phyloP scores from a whole-genome alignment of 2,113 vertebrate species.

The Phylloscopus trochiloides region DNA sequence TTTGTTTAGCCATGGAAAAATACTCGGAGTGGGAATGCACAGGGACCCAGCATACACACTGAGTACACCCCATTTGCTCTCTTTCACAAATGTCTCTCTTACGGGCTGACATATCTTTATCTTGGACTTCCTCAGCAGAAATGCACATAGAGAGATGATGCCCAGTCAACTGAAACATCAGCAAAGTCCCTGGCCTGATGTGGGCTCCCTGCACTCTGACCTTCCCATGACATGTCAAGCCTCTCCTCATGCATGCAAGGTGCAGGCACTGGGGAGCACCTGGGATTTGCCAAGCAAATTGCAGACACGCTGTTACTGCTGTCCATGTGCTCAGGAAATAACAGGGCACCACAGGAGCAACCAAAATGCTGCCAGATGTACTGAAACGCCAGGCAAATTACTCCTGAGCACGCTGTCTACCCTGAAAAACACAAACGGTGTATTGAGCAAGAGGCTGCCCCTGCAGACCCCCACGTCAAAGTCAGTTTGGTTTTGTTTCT shows the following conservation, averaged over 20 bases:
- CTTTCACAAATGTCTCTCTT: background rate
- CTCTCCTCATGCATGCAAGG: rapidly evolving
- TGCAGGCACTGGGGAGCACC: background rate
- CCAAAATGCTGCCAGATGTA: background rate
- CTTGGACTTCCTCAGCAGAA: background rate
- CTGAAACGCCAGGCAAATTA: background rate
- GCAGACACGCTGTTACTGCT: background rate
- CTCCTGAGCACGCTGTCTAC: background rate
- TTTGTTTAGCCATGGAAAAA: background rate
- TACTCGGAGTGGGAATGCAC: background rate
- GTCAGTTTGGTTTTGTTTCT: background rate
- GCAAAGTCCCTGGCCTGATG: background rate
- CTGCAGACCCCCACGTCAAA: background rate
- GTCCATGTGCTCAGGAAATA: background rate
- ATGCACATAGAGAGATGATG: background rate
- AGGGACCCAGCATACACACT: background rate
- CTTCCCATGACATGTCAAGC: background rate
- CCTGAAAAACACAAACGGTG: background rate
- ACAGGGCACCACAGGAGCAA: rapidly evolving
- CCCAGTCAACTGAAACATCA: background rate
- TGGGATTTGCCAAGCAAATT: background rate
- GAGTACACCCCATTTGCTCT: background rate
- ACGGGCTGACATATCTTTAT: background rate
- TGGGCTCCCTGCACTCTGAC: background rate
- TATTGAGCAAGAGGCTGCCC: background rate